phyloP scores from a whole-genome alignment of 2,888 invertebrate genomes.

The Thumatha senex region DNA sequence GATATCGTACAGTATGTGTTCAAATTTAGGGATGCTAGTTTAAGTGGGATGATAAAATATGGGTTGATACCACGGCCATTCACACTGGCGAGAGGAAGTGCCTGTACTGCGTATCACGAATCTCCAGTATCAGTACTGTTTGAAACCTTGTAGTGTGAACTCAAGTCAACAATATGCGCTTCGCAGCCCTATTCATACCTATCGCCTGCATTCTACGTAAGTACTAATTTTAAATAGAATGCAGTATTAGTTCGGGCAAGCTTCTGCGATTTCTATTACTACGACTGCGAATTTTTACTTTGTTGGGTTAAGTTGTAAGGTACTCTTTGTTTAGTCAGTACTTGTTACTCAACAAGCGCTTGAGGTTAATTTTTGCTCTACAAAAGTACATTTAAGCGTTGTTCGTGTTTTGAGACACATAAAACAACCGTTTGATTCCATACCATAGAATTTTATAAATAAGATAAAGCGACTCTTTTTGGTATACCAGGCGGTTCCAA shows the following conservation, averaged over 20 bases:
- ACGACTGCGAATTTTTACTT: constrained; percentile 21
- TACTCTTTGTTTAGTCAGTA: too few species aligned
- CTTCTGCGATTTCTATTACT: constrained; percentile 10
- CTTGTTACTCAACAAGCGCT: too few species aligned
- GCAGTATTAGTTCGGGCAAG: neutral
- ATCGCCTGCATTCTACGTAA: constrained; percentile 49
- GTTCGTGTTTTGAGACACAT: too few species aligned
- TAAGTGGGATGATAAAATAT: constrained; percentile 45
- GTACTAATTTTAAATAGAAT: constrained; percentile 25
- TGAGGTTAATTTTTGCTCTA: too few species aligned
- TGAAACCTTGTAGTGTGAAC: constrained; percentile 35
- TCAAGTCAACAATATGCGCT: constrained; percentile 28
- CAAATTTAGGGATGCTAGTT: constrained; percentile 49
- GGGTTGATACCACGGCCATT: constrained; percentile 63
- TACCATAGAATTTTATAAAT: too few species aligned
- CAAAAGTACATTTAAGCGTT: too few species aligned
- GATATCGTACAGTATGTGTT: constrained; percentile 32
- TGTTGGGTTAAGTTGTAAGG: too few species aligned
- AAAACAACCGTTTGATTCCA: too few species aligned
- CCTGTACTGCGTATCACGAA: constrained; percentile 30
- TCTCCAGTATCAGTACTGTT: constrained; percentile 37
- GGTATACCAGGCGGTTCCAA: too few species aligned
- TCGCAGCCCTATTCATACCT: constrained; percentile 32
- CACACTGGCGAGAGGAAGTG: constrained; percentile 61
- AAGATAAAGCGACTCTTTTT: too few species aligned